phyloP scores from a whole-genome alignment of 92 coral and sea anemone genomes.

The Siderastrea radians region DNA sequence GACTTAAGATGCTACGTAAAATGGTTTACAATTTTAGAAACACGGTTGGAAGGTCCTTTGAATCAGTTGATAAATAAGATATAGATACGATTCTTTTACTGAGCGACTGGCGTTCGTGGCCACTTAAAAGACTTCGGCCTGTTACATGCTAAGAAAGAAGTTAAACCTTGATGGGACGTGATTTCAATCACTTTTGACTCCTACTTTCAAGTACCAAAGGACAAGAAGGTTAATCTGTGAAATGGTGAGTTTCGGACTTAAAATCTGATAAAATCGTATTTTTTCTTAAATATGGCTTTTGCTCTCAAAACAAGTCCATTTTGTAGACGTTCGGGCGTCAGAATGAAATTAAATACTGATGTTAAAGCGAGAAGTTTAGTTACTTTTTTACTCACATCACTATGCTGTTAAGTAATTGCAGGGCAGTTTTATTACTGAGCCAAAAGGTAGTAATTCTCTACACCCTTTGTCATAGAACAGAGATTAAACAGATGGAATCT shows the following conservation, averaged over 20 bases:
- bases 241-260: background rate
- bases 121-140: slow-evolving; percentile 16
- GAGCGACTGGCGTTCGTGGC: slow-evolving; percentile 1
- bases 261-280: slow-evolving; percentile 4
- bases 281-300: slow-evolving; percentile 57
- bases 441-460: background rate
- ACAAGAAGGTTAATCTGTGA: slow-evolving; percentile 12
- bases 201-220: background rate
- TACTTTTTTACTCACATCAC: slow-evolving; percentile 6
- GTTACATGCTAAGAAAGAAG: slow-evolving; percentile 5
- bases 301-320: slow-evolving; percentile 52
- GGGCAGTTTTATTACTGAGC: slow-evolving; percentile 1
- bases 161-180: background rate
- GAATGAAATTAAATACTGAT: slow-evolving; percentile 47
- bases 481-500: slow-evolving; percentile 8
- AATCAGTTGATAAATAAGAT: background rate
- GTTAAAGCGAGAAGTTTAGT: background rate
- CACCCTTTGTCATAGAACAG: slow-evolving; percentile 3
- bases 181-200: background rate
- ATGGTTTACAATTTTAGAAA: background rate
- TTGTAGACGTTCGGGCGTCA: slow-evolving; percentile 72
- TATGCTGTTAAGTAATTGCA: background rate
- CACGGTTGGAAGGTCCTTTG: background rate
- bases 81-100: background rate
- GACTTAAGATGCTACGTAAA: background rate